Conservation (phyloP, 2,113 vertebrate genomes). For the Phrynocephalus versicolor region DNA sequence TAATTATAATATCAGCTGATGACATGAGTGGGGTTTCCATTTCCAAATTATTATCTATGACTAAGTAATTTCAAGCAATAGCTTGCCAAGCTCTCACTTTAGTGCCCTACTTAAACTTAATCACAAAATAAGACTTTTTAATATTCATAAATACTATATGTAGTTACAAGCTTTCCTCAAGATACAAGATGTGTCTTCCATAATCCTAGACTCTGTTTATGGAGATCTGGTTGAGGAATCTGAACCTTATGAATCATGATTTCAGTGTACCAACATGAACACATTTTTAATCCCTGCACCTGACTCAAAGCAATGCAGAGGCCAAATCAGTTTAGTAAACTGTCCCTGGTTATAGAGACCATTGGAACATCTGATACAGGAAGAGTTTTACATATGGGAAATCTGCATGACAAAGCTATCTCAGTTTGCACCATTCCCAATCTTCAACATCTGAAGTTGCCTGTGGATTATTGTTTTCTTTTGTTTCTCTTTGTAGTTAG, state of each 20-base stretch:
- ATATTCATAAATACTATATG: background rate
- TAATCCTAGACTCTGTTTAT: background rate
- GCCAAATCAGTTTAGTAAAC: background rate
- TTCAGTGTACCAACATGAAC: background rate
- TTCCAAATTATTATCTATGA: background rate
- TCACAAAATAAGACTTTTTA: background rate
- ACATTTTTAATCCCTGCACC: background rate
- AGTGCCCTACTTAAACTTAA: background rate
- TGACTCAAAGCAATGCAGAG: background rate
- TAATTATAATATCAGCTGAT: background rate
- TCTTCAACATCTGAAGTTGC: conserved; percentile 35
- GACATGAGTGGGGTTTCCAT: too few relatives aligned
- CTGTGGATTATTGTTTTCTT: conserved; percentile 39
- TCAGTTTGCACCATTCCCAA: conserved; percentile 10
- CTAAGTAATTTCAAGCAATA: background rate
- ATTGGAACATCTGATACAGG: background rate
- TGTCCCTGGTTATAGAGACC: background rate
- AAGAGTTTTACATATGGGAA: background rate
- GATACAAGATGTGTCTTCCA: background rate
- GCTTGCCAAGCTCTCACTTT: background rate
- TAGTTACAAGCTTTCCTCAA: background rate
- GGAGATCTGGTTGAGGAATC: background rate
- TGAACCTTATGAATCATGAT: background rate
- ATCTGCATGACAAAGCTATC: background rate
- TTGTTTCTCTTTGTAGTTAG: conserved; percentile 54